These are phyloP conservation scores for Aspidoscelis tigris DNA, from an alignment of 2,113 vertebrate genomes.

Conservation along the genomic window DNA sequence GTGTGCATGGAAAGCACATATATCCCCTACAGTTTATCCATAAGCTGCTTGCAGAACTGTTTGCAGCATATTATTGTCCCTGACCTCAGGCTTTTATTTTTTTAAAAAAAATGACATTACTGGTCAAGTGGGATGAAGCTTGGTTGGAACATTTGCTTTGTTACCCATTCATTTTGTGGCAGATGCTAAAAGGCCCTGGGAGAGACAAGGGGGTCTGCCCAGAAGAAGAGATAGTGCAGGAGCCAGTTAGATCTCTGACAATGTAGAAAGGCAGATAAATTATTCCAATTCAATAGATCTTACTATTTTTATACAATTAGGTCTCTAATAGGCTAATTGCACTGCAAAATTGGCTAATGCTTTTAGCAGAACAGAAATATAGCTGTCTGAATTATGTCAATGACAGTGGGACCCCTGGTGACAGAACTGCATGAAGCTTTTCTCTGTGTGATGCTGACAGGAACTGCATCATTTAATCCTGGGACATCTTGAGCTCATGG, in stretches of 20 bases:
- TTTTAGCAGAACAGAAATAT: conserved; percentile 12
- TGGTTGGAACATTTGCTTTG: too few species aligned
- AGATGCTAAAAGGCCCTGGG: neutral
- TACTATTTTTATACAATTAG: conserved; percentile 17
- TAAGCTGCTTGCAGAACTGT: too few species aligned
- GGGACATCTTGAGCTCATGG: neutral
- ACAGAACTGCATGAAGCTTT: neutral
- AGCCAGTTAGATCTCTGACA: conserved; percentile 6
- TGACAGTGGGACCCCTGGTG: neutral
- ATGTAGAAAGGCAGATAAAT: neutral
- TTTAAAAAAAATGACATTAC: too few species aligned
- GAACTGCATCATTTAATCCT: neutral
- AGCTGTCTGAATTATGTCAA: neutral
- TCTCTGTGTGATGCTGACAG: neutral
- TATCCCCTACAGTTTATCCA: too few species aligned
- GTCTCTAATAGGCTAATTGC: neutral
- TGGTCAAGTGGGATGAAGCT: too few species aligned
- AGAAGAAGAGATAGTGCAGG: neutral
- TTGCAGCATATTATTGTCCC: too few species aligned
- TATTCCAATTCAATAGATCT: neutral
- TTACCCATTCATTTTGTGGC: neutral
- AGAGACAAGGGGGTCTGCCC: neutral
- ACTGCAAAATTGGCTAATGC: conserved; percentile 7
- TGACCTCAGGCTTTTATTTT: neutral
- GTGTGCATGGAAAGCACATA: too few species aligned